phyloP scores from a whole-genome alignment of 1,140 invertebrate genomes.

The Trypoxylus dichotomus region DNA sequence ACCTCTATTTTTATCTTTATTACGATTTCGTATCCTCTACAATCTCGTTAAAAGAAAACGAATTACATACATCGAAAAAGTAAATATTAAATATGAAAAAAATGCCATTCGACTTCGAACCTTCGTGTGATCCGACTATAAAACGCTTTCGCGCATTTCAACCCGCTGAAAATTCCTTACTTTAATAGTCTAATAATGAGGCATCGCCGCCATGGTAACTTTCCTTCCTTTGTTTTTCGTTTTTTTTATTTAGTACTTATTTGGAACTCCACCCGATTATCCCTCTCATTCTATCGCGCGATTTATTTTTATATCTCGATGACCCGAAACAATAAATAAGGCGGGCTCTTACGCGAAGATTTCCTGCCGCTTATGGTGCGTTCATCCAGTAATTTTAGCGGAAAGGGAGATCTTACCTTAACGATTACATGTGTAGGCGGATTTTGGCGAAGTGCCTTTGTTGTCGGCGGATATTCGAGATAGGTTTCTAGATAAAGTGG shows the following conservation, averaged over 20 bases:
- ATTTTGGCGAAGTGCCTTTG: neutral
- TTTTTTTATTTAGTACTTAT: neutral
- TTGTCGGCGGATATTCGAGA: neutral
- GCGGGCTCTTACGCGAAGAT: neutral
- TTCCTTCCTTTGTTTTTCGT: neutral
- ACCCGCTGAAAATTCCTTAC: neutral
- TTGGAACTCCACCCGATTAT: neutral
- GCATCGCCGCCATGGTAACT: neutral
- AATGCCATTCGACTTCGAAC: neutral
- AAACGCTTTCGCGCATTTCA: neutral
- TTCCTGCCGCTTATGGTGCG: neutral
- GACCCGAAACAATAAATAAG: neutral
- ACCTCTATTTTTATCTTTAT: neutral
- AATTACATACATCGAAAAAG: too few relatives aligned
- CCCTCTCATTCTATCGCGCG: neutral
- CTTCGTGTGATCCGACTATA: neutral
- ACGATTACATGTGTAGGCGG: neutral
- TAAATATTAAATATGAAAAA: neutral
- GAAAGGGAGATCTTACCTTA: neutral
- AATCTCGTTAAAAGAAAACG: neutral
- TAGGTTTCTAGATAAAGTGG: too few relatives aligned
- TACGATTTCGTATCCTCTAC: neutral
- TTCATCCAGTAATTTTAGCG: neutral
- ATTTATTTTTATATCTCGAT: conserved; percentile 1
- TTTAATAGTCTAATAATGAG: neutral